These are phyloP conservation scores for Balanococcus diminutus DNA, from an alignment of 2,888 invertebrate genomes.

Conservation along the genomic window DNA sequence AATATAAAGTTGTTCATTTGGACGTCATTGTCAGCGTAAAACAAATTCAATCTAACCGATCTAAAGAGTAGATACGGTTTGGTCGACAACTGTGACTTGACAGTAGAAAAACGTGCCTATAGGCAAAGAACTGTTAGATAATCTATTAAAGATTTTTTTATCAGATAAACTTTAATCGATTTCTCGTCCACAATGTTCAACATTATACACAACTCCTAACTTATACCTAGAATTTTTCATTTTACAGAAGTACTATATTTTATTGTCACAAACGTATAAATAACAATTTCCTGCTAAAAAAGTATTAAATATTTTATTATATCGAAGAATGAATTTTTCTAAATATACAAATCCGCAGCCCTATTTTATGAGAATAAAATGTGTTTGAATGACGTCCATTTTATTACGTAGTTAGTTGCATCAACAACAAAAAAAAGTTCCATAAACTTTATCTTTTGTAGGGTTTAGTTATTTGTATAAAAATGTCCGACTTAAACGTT, in stretches of 20 bases:
- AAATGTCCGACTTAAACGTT: neutral
- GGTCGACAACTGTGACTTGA: neutral
- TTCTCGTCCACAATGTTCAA: neutral
- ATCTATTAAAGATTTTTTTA: neutral
- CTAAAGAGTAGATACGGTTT: neutral
- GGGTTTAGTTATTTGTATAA: neutral
- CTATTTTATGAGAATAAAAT: neutral
- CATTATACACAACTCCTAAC: neutral
- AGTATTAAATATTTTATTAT: neutral
- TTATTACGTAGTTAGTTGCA: neutral
- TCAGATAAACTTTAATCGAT: neutral
- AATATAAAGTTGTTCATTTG: neutral
- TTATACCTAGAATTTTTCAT: neutral
- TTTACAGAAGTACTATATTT: neutral
- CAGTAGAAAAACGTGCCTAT: neutral
- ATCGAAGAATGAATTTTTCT: neutral
- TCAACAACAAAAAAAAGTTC: neutral
- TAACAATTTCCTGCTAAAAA: neutral
- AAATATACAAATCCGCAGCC: neutral
- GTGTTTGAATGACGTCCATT: neutral
- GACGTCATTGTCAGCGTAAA: neutral
- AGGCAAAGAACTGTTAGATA: neutral
- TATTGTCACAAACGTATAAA: neutral
- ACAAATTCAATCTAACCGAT: slow-evolving; percentile 23
- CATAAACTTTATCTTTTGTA: neutral